Percentiles rank a stretch among this genome's conserved stretches.
Conservation (phyloP, 2,797 vertebrate genomes). For the Coluber constrictor region DNA sequence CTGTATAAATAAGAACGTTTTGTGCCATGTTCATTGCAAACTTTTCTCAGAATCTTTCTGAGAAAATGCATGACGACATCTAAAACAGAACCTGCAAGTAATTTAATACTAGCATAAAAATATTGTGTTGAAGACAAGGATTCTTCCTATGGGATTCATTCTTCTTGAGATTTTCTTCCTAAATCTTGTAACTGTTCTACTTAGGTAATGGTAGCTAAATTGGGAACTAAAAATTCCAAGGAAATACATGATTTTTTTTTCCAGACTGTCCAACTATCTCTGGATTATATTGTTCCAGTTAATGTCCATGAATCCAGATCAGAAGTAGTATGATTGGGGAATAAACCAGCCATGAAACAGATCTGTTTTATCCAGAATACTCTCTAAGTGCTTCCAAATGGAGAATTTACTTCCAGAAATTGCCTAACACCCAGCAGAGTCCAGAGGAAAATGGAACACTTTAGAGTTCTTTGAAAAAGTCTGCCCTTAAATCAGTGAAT, state of each 20-base stretch:
- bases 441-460: background rate
- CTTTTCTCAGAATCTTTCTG: background rate
- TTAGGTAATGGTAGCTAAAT: background rate
- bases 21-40: background rate
- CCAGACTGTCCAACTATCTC: background rate
- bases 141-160: background rate
- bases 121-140: background rate
- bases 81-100: background rate
- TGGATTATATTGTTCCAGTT: background rate
- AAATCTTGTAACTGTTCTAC: background rate
- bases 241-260: background rate
- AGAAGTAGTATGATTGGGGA: background rate
- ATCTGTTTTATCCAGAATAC: background rate
- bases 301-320: background rate
- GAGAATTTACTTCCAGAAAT: background rate
- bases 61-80: background rate
- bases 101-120: background rate
- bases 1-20: background rate
- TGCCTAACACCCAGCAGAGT: background rate
- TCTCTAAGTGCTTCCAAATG: background rate
- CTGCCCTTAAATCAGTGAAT: background rate
- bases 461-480: background rate
- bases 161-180: background rate
- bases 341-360: background rate
- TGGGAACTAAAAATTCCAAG: background rate